A percentile compares a stretch with the other conserved stretches of the same genome.
These are phyloP conservation scores for Amblyornis subalaris DNA, from an alignment of 2,113 vertebrate species.

Conservation along the genomic window DNA sequence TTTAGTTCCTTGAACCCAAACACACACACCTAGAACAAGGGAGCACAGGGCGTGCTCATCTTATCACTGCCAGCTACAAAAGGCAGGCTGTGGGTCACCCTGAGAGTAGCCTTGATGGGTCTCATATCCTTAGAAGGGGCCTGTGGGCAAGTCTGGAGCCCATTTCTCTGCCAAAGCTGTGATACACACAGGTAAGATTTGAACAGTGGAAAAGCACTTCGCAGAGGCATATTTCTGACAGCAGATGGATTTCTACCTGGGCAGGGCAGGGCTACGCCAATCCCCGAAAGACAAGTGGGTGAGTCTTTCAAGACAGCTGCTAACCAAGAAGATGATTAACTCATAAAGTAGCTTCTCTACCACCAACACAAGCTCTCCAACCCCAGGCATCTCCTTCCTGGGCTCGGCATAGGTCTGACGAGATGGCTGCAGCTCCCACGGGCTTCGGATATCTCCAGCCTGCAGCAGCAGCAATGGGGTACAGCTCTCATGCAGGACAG, in stretches of 20 bases:
- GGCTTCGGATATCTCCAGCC: not conserved
- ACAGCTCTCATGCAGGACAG: rapidly evolving
- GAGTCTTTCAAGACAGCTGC: not conserved
- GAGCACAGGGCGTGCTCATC: rapidly evolving
- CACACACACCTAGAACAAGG: rapidly evolving
- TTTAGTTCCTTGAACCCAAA: not conserved
- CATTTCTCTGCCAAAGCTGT: rapidly evolving
- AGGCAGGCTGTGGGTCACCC: rapidly evolving
- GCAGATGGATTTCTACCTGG: not conserved
- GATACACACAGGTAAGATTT: not conserved
- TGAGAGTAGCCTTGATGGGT: not conserved
- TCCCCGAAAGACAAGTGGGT: not conserved
- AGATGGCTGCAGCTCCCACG: not conserved
- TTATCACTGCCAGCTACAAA: rapidly evolving
- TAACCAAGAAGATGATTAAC: not conserved
- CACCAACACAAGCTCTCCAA: not conserved
- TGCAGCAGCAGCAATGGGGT: not conserved
- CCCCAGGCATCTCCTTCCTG: not conserved
- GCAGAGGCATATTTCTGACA: not conserved
- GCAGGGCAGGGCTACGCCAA: no score
- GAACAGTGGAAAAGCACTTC: not conserved
- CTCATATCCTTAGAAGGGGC: rapidly evolving
- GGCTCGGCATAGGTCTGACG: rapidly evolving
- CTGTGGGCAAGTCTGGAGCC: rapidly evolving
- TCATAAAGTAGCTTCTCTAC: not conserved